Evolutionary conservation across 2,797 vertebrate genomes (phyloP).

Genomic region (Mastacembelus armatus): DNA sequence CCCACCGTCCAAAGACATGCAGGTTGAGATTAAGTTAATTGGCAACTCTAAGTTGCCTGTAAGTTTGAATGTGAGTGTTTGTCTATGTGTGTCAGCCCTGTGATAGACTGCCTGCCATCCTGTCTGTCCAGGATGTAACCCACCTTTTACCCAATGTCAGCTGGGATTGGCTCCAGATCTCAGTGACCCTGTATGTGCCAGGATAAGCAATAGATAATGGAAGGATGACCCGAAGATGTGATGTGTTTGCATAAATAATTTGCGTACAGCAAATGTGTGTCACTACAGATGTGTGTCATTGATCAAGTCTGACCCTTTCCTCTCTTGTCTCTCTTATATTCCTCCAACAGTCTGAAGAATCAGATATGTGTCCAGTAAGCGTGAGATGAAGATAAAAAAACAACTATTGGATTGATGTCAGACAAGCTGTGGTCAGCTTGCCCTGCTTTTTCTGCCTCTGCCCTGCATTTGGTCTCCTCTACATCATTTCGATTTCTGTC

Average conservation of each 20-base stretch:
- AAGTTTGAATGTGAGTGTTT: too few relatives aligned
- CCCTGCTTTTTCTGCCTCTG: slow-evolving; percentile 73
- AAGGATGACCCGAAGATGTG: too few relatives aligned
- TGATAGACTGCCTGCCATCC: too few relatives aligned
- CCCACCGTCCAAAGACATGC: too few relatives aligned
- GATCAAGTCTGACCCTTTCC: background rate
- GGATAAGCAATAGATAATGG: too few relatives aligned
- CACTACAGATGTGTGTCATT: background rate
- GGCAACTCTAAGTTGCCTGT: too few relatives aligned
- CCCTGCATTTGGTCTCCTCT: slow-evolving; percentile 50
- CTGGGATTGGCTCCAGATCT: too few relatives aligned
- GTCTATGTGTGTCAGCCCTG: too few relatives aligned
- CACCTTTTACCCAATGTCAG: too few relatives aligned
- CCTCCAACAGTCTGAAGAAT: slow-evolving; percentile 83
- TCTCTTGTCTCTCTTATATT: slow-evolving; percentile 35
- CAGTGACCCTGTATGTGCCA: too few relatives aligned
- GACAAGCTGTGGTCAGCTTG: slow-evolving; percentile 85
- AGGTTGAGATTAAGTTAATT: too few relatives aligned
- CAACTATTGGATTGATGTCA: slow-evolving; percentile 86
- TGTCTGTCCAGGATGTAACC: too few relatives aligned
- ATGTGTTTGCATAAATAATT: background rate
- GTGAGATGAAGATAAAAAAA: slow-evolving; percentile 51
- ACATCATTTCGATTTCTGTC: slow-evolving; percentile 36
- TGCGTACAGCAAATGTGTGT: background rate
- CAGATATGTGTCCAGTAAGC: slow-evolving; percentile 86